Conservation (phyloP, 1,140 invertebrate genomes). For the Magallana ariakensis region DNA sequence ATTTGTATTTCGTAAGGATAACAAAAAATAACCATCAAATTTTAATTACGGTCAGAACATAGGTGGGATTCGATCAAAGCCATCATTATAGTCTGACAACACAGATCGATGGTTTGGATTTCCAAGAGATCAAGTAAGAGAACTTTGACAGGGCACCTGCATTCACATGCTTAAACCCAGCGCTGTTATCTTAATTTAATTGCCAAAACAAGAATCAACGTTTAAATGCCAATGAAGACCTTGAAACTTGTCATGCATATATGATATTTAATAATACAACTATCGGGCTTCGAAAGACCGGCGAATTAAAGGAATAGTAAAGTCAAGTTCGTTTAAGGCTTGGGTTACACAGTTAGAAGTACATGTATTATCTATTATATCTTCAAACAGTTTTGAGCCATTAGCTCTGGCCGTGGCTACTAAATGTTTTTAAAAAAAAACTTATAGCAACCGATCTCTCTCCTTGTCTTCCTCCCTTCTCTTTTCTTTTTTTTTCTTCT, state of each 20-base stretch:
- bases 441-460: not conserved
- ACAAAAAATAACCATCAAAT: too few relatives aligned
- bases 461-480: not conserved
- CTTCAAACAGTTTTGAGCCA: not conserved
- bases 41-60: too few relatives aligned
- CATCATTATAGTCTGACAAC: too few relatives aligned
- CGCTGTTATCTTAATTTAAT: constrained; percentile 21
- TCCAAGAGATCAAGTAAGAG: not conserved
- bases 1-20: too few relatives aligned
- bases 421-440: not conserved
- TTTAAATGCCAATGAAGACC: constrained; percentile 1
- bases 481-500: not conserved
- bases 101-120: not conserved
- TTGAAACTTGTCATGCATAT: not conserved
- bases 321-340: not conserved
- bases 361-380: not conserved
- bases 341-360: not conserved
- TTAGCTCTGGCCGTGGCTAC: not conserved
- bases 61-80: too few relatives aligned
- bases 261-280: not conserved
- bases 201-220: constrained; percentile 1
- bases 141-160: not conserved
- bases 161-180: constrained; percentile 16
- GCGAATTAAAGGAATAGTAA: not conserved
- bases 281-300: not conserved